Percentiles rank a stretch among this genome's conserved stretches.
phyloP scores from a whole-genome alignment of 53 echinoderm and acorn worm species.

The Zoroaster sp. region DNA sequence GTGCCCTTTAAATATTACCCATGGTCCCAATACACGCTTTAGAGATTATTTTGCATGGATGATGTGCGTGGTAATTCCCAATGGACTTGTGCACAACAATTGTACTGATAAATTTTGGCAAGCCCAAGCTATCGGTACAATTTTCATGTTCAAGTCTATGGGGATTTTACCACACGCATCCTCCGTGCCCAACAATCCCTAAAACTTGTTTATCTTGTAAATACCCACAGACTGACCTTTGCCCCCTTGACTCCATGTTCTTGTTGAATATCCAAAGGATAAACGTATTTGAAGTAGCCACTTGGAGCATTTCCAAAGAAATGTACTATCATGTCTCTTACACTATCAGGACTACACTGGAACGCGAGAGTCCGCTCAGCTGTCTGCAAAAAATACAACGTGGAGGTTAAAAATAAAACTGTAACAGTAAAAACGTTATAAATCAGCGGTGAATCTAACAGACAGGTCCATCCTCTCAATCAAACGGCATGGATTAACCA shows the following conservation, averaged over 20 bases:
- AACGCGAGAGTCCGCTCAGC: constrained; percentile 69
- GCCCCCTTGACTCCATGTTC: constrained; percentile 67
- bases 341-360: constrained; percentile 20
- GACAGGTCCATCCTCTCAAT: background rate
- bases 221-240: constrained; percentile 74
- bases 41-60: too few relatives aligned
- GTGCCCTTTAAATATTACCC: too few relatives aligned
- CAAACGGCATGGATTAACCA: too few relatives aligned
- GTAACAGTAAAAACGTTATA: background rate
- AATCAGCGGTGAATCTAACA: background rate
- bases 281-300: constrained; percentile 88
- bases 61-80: too few relatives aligned
- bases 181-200: too few relatives aligned
- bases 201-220: too few relatives aligned
- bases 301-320: constrained; percentile 88
- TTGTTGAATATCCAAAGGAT: constrained; percentile 65
- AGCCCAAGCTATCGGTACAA: too few relatives aligned
- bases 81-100: too few relatives aligned
- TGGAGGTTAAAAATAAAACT: background rate
- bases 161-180: too few relatives aligned
- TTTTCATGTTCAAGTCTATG: too few relatives aligned
- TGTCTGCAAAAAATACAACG: constrained; percentile 42
- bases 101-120: too few relatives aligned
- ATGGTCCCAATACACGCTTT: too few relatives aligned
- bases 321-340: constrained; percentile 48